Percentiles rank a stretch among this genome's conserved stretches.
These are phyloP conservation scores for Entomobrya multifasciata DNA, from an alignment of 2,888 invertebrate species.

Conservation along the genomic window DNA sequence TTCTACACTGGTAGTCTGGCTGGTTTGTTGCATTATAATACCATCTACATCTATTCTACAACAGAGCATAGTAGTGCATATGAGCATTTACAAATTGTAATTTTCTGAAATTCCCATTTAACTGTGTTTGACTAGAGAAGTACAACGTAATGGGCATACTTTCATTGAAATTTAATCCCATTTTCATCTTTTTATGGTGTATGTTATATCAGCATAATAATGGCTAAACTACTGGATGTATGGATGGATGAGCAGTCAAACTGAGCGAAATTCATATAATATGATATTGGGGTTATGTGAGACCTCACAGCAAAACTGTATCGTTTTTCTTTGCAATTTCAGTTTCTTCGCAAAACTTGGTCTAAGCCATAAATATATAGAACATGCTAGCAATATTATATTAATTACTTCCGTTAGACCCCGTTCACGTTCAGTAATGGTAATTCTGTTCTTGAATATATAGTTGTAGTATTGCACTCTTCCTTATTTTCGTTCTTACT, in stretches of 20 bases:
- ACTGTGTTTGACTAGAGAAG: no score
- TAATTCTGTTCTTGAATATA: no score
- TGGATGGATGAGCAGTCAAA: no score
- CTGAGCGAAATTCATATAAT: not conserved
- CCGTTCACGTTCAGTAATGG: not conserved
- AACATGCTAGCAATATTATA: constrained; percentile 24
- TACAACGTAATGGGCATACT: not conserved
- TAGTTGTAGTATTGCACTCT: no score
- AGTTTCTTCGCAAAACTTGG: not conserved
- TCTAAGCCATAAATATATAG: not conserved
- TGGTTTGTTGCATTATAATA: no score
- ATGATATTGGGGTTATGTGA: not conserved
- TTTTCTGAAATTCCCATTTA: constrained; percentile 19
- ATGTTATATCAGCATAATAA: not conserved
- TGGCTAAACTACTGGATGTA: no score
- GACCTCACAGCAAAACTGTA: not conserved
- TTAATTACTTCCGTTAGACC: constrained; percentile 37
- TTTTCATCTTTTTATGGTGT: not conserved
- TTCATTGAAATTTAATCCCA: not conserved
- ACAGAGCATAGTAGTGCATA: no score
- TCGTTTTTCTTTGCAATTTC: not conserved
- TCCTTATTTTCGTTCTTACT: not conserved
- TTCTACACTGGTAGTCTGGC: not conserved
- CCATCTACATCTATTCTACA: no score
- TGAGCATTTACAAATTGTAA: no score